A percentile compares a stretch with the other conserved stretches of the same genome.
These are phyloP conservation scores for Platypus cylindrus DNA, from an alignment of 2,888 invertebrate species.

Conservation along the genomic window DNA sequence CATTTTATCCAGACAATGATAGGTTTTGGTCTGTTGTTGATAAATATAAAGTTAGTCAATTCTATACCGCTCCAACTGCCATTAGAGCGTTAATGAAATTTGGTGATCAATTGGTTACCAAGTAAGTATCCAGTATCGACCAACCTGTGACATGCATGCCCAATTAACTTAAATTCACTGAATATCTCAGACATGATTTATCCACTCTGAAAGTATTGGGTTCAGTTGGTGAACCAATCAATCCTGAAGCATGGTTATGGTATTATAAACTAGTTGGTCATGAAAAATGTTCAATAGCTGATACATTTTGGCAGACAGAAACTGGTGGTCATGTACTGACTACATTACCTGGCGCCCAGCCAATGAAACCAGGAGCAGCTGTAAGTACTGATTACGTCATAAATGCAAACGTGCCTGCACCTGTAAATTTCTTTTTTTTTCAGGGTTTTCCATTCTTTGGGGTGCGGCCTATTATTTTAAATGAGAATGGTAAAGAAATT, in stretches of 20 bases:
- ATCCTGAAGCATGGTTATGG: slow-evolving; percentile 97
- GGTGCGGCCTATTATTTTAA: slow-evolving; percentile 75
- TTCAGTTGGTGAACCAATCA: slow-evolving; percentile 98
- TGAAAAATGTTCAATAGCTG: slow-evolving; percentile 80
- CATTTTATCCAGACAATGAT: slow-evolving; percentile 86
- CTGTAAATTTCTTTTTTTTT: slow-evolving; percentile 16
- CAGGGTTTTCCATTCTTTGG: slow-evolving; percentile 97
- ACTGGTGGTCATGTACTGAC: slow-evolving; percentile 97
- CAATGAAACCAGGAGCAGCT: slow-evolving; percentile 96
- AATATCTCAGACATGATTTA: slow-evolving; percentile 46
- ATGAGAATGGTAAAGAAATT: slow-evolving; percentile 75
- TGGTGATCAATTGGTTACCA: slow-evolving; percentile 73
- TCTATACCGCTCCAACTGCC: slow-evolving; percentile 98
- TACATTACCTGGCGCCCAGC: slow-evolving; percentile 89
- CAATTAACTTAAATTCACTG: neutral
- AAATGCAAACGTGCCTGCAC: too few relatives aligned
- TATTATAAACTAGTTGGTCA: slow-evolving; percentile 76
- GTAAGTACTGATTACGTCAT: slow-evolving; percentile 45
- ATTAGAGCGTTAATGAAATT: slow-evolving; percentile 93
- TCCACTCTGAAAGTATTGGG: slow-evolving; percentile 69
- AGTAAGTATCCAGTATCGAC: slow-evolving; percentile 42
- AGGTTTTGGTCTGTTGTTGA: slow-evolving; percentile 88
- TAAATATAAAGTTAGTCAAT: slow-evolving; percentile 89
- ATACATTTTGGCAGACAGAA: slow-evolving; percentile 99
- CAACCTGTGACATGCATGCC: neutral